A percentile compares a stretch with the other conserved stretches of the same genome.
Evolutionary conservation across 2,113 vertebrate genomes (phyloP).

Genomic region (Hymenochirus boettgeri): DNA sequence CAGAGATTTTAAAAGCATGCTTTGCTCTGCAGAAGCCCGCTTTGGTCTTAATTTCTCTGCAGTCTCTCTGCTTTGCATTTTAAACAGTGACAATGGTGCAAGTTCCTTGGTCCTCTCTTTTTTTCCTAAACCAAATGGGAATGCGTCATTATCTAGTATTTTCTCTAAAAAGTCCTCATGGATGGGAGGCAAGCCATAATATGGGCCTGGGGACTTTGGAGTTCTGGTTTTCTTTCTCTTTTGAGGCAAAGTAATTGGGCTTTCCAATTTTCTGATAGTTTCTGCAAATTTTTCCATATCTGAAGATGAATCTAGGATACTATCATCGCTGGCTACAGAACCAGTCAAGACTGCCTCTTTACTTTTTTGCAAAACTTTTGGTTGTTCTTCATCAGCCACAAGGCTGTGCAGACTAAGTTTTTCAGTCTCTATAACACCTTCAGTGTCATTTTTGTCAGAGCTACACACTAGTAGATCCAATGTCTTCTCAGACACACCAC

Average conservation of each 20-base stretch:
- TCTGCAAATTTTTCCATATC: constrained; percentile 82
- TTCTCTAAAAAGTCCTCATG: constrained; percentile 85
- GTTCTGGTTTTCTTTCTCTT: constrained; percentile 70
- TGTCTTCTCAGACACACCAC: background rate
- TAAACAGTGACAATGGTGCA: constrained; percentile 71
- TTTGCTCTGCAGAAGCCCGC: constrained; percentile 71
- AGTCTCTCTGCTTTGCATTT: constrained; percentile 68
- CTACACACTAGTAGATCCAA: background rate
- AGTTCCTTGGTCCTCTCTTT: constrained; percentile 57
- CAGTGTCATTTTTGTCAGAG: constrained; percentile 40
- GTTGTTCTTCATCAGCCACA: constrained; percentile 57
- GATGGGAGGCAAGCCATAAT: constrained; percentile 83
- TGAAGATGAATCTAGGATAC: constrained; percentile 65
- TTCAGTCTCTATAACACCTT: constrained; percentile 46
- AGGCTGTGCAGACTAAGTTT: constrained; percentile 40
- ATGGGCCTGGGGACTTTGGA: constrained; percentile 68
- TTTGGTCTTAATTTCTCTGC: constrained; percentile 63
- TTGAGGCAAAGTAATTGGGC: constrained; percentile 71
- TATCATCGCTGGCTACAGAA: constrained; percentile 67
- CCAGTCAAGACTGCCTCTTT: constrained; percentile 50
- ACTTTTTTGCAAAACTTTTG: constrained; percentile 48
- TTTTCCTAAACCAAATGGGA: constrained; percentile 81
- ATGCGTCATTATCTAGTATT: constrained; percentile 77
- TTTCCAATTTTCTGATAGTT: constrained; percentile 82
- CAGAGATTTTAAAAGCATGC: constrained; percentile 69